Conservation (phyloP, 2,113 vertebrate species). For the mouse (Mus musculus) region DNA sequence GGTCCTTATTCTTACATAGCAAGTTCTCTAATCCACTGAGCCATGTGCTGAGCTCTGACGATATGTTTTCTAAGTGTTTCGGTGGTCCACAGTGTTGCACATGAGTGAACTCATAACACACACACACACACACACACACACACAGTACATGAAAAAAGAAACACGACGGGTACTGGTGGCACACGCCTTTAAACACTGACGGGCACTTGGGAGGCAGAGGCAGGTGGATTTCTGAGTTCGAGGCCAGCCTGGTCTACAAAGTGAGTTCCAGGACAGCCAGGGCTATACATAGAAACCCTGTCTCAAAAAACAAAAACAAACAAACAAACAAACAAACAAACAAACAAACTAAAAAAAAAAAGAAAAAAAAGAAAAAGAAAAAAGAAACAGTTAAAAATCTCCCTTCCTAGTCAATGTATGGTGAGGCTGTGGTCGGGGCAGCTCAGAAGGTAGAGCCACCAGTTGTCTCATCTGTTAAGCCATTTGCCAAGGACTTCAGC, state of each 20-base stretch:
- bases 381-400: not conserved
- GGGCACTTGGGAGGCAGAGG: too few species aligned
- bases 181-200: too few species aligned
- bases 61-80: not conserved
- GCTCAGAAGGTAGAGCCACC: not conserved
- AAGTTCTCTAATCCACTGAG: not conserved
- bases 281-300: too few species aligned
- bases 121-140: not conserved
- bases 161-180: too few species aligned
- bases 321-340: not conserved
- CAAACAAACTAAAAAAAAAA: not conserved
- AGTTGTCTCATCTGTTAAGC: not conserved
- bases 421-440: not conserved
- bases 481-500: not conserved
- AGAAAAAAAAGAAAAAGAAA: too few species aligned
- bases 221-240: too few species aligned
- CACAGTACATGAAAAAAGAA: not conserved
- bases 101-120: not conserved
- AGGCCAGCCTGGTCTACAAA: too few species aligned
- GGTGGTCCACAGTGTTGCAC: not conserved
- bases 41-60: not conserved
- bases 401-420: not conserved
- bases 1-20: not conserved
- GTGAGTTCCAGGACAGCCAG: too few species aligned
- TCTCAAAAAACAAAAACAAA: too few species aligned